Base-by-base conservation (phyloP, 2,888 invertebrate genomes). In the Drosophila percnosoma region DNA sequence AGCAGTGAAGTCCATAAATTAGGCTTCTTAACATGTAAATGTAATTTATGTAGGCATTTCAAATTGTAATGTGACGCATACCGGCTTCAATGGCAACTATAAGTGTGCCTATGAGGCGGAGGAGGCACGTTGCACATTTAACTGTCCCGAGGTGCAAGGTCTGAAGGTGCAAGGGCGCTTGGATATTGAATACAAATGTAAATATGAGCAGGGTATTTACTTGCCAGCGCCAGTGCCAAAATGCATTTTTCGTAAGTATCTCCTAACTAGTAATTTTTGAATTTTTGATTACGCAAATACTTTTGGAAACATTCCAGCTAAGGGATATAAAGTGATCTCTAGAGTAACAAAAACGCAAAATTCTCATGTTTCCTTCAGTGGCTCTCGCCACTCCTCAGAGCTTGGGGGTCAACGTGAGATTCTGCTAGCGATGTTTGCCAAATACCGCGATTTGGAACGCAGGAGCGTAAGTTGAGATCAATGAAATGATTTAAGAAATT, bases 61-160 rank as follows among this genome's bases (percentile, higher is more conserved):
- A 79, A 82, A 84, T 29, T 92, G 92, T 64, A 92, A 92, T 78
- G 90, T 92, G 13, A 92, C 91, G 29, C 95, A 95, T 74, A 91
- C 97, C 6, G 94, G 94, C 0, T 97, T 97, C 92, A 97, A 97
- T 92, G 97, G 97, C 18, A 96, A 95, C 24, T 96, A 95, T 93
- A 95, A 95, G 42, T 97, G 97, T 90, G 94, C 94, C 1, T 96
- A 95, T 2, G 94, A 95, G 80, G 93, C 92, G 8, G 94, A 95
- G 42, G 92, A 93, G 36, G 95, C 95, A 76, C 94, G 94, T 6
- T 98, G 97, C 91, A 92, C 93, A 2, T 91, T 97, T 11, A 93
- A 91, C 6, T 97, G 97, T 82, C 96, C 97, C 0, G 83, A 92
- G 0, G 80, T 86, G 3, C 83, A 73, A 0, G 96, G 96, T 0